Base-by-base conservation (phyloP, 2,113 vertebrate genomes). In the Mormyrus iriodes region DNA sequence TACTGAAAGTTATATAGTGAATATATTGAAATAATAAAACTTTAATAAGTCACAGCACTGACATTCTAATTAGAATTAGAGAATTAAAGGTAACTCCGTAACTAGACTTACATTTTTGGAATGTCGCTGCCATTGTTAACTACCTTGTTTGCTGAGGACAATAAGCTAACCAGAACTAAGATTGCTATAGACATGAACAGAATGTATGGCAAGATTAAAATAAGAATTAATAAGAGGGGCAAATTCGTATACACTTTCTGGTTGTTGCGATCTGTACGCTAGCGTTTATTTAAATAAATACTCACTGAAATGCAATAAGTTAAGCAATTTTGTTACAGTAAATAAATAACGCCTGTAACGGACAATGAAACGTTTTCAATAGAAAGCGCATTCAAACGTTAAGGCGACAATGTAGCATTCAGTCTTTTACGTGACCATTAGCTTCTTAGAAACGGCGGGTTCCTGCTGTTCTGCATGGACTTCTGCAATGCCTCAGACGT, bases 281-380 rank as follows among this genome's bases (percentile, higher is more conserved):
- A 91, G 95, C 93, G 95, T 96, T 96, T 97, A 96, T 96, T 95
- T 93, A 96, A 98, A 98, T 99, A 99, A 98, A 99, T 98, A 99
- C 95, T 96, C 89, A 93, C 93, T 94, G 94, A 96, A 95, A 95
- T 83, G 90, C 88, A 97, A 98, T 98, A 98, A 99, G 94, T 98
- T 98, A 98, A 91, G 52, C 90, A 92, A 53, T 88, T 89, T 79
- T 93, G 93, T 91, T 94, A 94, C 93, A 95, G 95, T 95, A 96
- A 96, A 95, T 96, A 95, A 93, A 93, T 91, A 90, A n/a, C 19
- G 39, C 21, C 8, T 48, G 89, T 90, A 58, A 91, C 90, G 88
- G 90, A n/a, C 88, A 90, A 87, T 93, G 92, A 89, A 87, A 88
- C 52, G 76, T 92, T 86, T 88, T 21, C 53, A 39, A 44, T 21